Conservation (phyloP, 2,888 invertebrate species). For the Matsumyia berberina region DNA sequence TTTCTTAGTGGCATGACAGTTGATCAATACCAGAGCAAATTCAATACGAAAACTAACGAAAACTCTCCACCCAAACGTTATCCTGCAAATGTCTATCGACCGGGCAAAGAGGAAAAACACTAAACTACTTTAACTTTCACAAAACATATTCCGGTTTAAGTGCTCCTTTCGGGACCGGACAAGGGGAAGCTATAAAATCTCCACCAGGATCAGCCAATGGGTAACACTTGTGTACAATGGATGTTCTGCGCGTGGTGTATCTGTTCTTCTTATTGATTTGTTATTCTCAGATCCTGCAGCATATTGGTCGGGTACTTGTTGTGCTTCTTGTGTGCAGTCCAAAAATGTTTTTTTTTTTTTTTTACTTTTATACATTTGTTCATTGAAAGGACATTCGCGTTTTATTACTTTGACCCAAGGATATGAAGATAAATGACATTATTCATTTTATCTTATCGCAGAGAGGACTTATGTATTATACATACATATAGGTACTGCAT, state of each 20-base stretch:
- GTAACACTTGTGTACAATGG: slow-evolving; percentile 45
- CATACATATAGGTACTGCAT: background rate
- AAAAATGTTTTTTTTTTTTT: slow-evolving; percentile 15
- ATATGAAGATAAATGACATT: slow-evolving; percentile 34
- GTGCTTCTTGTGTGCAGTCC: slow-evolving; percentile 7
- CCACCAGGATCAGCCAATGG: slow-evolving; percentile 10
- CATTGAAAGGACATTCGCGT: slow-evolving; percentile 27
- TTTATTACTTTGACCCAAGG: slow-evolving; percentile 30
- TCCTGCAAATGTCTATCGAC: background rate
- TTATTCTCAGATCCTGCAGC: slow-evolving; percentile 27
- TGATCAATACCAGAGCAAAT: slow-evolving; percentile 20
- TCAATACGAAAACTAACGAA: slow-evolving; percentile 14
- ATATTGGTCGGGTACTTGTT: slow-evolving; percentile 42
- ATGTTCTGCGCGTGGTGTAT: slow-evolving; percentile 9
- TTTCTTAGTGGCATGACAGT: slow-evolving; percentile 6
- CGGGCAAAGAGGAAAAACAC: background rate
- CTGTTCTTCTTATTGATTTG: slow-evolving; percentile 30
- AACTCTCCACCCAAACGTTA: background rate
- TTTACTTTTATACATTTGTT: background rate
- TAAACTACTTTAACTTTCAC: slow-evolving; percentile 24
- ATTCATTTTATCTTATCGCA: slow-evolving; percentile 26
- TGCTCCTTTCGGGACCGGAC: background rate
- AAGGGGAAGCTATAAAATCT: slow-evolving; percentile 31
- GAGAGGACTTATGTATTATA: background rate
- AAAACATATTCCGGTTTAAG: slow-evolving; percentile 33